Evolutionary conservation across 2,888 invertebrate genomes (phyloP).

Genomic region (Dugesia japonica): DNA sequence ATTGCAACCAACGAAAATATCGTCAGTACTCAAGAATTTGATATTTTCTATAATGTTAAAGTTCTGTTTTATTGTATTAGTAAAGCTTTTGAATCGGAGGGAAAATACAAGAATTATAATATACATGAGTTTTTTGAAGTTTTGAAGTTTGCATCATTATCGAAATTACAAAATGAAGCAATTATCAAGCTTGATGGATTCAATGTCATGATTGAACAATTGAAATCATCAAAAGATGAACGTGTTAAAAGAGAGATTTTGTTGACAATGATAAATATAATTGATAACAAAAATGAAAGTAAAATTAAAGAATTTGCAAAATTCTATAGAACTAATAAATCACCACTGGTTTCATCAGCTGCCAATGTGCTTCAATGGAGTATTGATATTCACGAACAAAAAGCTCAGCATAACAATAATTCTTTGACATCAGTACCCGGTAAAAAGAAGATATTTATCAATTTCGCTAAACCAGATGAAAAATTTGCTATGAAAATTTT

Average conservation of each 20-base stretch:
- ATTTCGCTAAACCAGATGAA: background rate
- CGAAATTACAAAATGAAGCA: background rate
- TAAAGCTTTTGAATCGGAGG: background rate
- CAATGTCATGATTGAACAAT: background rate
- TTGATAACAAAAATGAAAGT: background rate
- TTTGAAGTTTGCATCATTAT: background rate
- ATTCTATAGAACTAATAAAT: background rate
- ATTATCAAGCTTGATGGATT: background rate
- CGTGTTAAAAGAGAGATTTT: background rate
- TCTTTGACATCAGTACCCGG: background rate
- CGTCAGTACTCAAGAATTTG: background rate
- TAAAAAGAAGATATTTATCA: background rate
- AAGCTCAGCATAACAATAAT: too few species aligned
- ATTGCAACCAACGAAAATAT: background rate
- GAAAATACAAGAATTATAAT: background rate
- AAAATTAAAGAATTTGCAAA: background rate
- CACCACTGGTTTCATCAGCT: background rate
- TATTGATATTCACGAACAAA: background rate
- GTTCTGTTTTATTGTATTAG: background rate
- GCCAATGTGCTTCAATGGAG: background rate
- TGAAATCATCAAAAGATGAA: background rate
- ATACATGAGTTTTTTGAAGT: background rate
- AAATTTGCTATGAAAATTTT: background rate
- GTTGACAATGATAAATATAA: background rate
- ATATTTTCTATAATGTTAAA: background rate